These are phyloP conservation scores for Festucalex cinctus DNA, from an alignment of 2,113 vertebrate genomes.

Conservation along the genomic window DNA sequence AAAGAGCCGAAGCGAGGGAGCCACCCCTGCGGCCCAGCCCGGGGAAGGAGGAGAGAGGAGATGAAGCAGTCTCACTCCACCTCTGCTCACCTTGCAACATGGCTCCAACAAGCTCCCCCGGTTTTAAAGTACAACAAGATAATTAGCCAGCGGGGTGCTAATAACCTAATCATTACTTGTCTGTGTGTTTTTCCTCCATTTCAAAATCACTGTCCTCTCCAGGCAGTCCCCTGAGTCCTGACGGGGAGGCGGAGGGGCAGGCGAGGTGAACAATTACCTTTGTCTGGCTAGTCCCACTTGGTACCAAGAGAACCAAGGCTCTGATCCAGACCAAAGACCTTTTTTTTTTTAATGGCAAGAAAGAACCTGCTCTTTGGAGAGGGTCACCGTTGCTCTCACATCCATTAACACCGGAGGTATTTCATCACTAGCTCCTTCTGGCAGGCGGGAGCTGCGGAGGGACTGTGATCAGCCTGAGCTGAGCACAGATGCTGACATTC, in stretches of 20 bases:
- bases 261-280: conserved; percentile 49
- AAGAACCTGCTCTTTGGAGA: conserved; percentile 52
- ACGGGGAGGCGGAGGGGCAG: conserved; percentile 34
- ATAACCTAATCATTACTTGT: conserved; percentile 74
- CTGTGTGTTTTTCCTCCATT: conserved; percentile 60
- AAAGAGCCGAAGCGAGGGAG: conserved; percentile 43
- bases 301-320: conserved; percentile 38
- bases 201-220: conserved; percentile 56
- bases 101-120: conserved; percentile 43
- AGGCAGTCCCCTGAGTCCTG: conserved; percentile 45
- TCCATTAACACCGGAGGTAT: conserved; percentile 59
- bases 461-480: conserved; percentile 48
- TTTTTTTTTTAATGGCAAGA: conserved; percentile 45
- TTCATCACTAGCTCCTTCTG: conserved; percentile 52
- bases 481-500: conserved; percentile 51
- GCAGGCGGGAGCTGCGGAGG: conserved; percentile 41
- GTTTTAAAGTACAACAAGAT: conserved; percentile 75
- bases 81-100: conserved; percentile 49
- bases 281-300: conserved; percentile 46
- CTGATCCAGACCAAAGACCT: conserved; percentile 49
- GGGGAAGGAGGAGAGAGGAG: conserved; percentile 55
- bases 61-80: conserved; percentile 47
- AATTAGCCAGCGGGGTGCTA: conserved; percentile 74
- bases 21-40: conserved; percentile 49
- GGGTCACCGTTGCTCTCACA: conserved; percentile 59